A percentile compares a stretch with the other conserved stretches of the same genome.
phyloP scores from a whole-genome alignment of 2,113 vertebrate species.

The Ochotona princeps region DNA sequence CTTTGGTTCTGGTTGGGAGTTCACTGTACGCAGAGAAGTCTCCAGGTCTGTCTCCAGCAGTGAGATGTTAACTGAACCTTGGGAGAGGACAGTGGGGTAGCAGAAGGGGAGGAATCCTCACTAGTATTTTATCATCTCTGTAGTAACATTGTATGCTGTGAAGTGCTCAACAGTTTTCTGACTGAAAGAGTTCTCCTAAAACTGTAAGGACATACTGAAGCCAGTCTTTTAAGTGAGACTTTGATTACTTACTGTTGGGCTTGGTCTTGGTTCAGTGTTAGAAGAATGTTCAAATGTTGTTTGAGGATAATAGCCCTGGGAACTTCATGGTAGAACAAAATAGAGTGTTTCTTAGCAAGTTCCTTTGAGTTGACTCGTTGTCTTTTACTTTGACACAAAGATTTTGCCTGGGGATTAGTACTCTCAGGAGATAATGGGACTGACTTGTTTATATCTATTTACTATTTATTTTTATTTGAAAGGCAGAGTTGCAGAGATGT shows the following conservation, averaged over 20 bases:
- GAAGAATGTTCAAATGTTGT: background rate
- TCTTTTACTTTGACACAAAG: background rate
- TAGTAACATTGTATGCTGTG: background rate
- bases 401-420: background rate
- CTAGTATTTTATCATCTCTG: constrained; percentile 29
- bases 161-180: background rate
- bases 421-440: background rate
- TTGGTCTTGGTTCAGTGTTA: background rate
- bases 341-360: background rate
- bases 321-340: background rate
- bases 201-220: background rate
- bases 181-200: background rate
- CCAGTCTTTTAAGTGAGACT: background rate
- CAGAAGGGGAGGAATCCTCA: constrained; percentile 2
- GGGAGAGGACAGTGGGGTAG: background rate
- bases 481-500: too few species aligned
- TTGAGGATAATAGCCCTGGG: background rate
- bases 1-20: constrained; percentile 2
- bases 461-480: too few species aligned
- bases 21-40: constrained; percentile 8
- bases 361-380: background rate
- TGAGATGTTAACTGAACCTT: constrained; percentile 12
- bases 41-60: background rate
- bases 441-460: too few species aligned
- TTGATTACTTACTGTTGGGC: background rate